Percentiles rank a stretch among this genome's conserved stretches.
Evolutionary conservation across 2,797 vertebrate genomes (phyloP).

Genomic region (Acanthurus lineatus): DNA sequence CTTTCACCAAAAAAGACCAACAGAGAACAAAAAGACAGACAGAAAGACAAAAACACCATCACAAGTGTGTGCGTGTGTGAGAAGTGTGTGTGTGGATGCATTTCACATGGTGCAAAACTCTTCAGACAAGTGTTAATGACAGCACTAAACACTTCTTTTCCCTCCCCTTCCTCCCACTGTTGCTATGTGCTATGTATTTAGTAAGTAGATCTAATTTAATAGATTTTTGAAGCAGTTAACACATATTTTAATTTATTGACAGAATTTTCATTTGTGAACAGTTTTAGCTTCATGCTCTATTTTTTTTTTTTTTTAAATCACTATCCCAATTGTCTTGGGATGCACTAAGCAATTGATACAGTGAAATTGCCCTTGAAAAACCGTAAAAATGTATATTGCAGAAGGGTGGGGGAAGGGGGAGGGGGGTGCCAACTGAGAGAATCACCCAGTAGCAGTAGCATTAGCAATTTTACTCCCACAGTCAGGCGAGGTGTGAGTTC

Average conservation of each 20-base stretch:
- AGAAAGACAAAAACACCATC: conserved; percentile 20
- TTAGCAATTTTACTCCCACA: too few species aligned
- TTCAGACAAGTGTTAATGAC: conserved; percentile 8
- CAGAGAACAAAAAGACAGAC: conserved; percentile 18
- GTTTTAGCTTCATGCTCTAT: too few species aligned
- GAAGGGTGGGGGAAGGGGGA: too few species aligned
- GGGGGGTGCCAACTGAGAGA: too few species aligned
- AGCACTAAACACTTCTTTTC: background rate
- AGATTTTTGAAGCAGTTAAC: background rate
- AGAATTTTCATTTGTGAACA: background rate
- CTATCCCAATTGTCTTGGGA: too few species aligned
- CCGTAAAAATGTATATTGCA: too few species aligned
- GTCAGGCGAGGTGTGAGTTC: background rate
- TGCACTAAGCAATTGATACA: too few species aligned
- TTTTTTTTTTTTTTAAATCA: too few species aligned
- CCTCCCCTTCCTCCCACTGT: background rate
- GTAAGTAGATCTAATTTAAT: background rate
- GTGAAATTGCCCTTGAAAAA: too few species aligned
- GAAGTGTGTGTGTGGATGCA: background rate
- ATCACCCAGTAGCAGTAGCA: too few species aligned
- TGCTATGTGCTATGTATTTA: background rate
- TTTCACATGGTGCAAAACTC: background rate
- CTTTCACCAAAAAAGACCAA: background rate
- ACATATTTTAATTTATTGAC: background rate
- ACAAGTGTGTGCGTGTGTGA: conserved; percentile 25